Evolutionary conservation across 2,888 invertebrate species (phyloP).

Genomic region (Zelleria hepariella): DNA sequence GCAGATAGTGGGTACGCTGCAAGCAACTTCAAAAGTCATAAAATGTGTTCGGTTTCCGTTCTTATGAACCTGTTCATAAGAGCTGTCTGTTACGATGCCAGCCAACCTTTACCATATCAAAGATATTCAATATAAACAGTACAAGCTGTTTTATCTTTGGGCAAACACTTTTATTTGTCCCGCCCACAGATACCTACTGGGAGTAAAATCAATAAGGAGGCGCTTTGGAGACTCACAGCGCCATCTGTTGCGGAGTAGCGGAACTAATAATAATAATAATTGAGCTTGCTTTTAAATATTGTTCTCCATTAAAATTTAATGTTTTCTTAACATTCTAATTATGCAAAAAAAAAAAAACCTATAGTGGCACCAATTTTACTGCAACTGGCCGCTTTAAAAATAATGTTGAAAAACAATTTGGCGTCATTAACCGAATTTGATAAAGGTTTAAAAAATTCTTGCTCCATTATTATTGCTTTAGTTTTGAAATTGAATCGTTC

Average conservation of each 20-base stretch:
- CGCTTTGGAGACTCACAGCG: constrained; percentile 13
- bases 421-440: too few species aligned
- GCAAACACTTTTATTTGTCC: constrained; percentile 34
- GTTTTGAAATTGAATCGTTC: too few species aligned
- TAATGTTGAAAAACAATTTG: too few species aligned
- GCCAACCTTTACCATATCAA: not conserved
- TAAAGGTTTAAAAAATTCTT: too few species aligned
- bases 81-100: not conserved
- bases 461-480: too few species aligned
- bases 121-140: not conserved
- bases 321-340: too few species aligned
- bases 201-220: constrained; percentile 30
- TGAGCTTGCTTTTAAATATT: too few species aligned
- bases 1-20: not conserved
- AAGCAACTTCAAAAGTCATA: not conserved
- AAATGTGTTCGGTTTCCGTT: not conserved
- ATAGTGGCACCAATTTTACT: too few species aligned
- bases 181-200: constrained; percentile 24
- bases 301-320: too few species aligned
- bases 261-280: constrained; percentile 9
- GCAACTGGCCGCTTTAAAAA: too few species aligned
- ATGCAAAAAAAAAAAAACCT: too few species aligned
- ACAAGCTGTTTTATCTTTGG: not conserved
- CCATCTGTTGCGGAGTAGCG: constrained; percentile 20
- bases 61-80: not conserved